Evolutionary conservation across 2,113 vertebrate species (phyloP).

Genomic region (Eonycteris spelaea): DNA sequence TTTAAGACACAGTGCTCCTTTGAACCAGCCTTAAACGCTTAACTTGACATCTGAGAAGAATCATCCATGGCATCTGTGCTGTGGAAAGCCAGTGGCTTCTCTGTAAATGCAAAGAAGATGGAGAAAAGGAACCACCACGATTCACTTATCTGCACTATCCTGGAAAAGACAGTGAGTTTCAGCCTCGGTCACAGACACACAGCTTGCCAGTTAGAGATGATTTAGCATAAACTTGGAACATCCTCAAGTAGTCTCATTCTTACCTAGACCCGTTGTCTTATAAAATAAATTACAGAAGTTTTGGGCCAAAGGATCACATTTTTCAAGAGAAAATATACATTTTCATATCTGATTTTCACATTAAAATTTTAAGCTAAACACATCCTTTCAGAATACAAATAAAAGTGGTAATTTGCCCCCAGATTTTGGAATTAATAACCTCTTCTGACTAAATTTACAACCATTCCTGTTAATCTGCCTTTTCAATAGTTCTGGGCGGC

Average conservation of each 20-base stretch:
- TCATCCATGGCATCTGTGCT: neutral
- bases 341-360: neutral
- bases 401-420: neutral
- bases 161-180: neutral
- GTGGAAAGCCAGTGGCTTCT: neutral
- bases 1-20: conserved; percentile 29
- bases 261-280: conserved; percentile 38
- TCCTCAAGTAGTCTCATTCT: conserved; percentile 25
- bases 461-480: neutral
- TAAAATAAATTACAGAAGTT: conserved; percentile 41
- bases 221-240: conserved; percentile 45
- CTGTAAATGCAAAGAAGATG: neutral
- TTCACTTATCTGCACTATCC: neutral
- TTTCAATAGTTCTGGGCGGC: neutral
- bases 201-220: conserved; percentile 48
- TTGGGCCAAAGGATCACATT: neutral
- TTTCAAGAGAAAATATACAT: conserved; percentile 6
- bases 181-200: conserved; percentile 33
- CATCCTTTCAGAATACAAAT: neutral
- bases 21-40: neutral
- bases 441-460: neutral
- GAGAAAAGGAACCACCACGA: neutral
- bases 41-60: conserved; percentile 15
- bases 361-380: neutral
- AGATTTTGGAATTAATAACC: neutral